Conservation (phyloP, 2,113 vertebrate genomes). For the Hippocampus barbouri region DNA sequence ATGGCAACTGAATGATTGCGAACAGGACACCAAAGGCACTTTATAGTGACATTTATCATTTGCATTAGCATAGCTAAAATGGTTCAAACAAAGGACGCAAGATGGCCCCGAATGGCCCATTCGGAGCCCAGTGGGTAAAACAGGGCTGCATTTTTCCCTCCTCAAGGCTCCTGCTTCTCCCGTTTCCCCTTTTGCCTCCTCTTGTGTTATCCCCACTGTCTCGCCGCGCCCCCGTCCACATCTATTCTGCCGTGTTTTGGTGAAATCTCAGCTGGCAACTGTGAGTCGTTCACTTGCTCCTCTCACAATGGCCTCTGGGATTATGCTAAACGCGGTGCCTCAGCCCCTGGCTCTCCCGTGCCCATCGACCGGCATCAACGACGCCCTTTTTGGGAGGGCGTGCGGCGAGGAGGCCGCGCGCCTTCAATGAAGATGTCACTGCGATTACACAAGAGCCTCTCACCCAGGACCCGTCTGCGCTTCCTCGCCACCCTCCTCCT, state of each 20-base stretch:
- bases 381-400: slow-evolving; percentile 51
- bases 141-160: neutral
- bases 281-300: slow-evolving; percentile 84
- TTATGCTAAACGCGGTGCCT: slow-evolving; percentile 93
- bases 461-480: slow-evolving; percentile 52
- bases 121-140: neutral
- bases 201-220: slow-evolving; percentile 38
- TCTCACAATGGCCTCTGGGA: slow-evolving; percentile 96
- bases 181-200: slow-evolving; percentile 5
- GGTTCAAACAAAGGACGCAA: neutral
- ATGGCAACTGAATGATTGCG: too few relatives aligned
- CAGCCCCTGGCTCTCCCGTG: slow-evolving; percentile 55
- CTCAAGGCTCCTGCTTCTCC: neutral
- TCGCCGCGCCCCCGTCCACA: slow-evolving; percentile 20
- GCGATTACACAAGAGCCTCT: slow-evolving; percentile 64
- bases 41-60: too few relatives aligned
- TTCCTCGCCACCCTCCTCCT: slow-evolving; percentile 47
- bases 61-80: neutral
- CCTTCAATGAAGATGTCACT: slow-evolving; percentile 71
- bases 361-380: slow-evolving; percentile 68
- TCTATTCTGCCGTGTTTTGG: slow-evolving; percentile 84
- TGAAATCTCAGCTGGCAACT: slow-evolving; percentile 99
- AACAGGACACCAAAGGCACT: too few relatives aligned
- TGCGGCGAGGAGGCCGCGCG: slow-evolving; percentile 54
- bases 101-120: neutral